phyloP scores from a whole-genome alignment of 2,113 vertebrate genomes.

The Cyrtonyx montezumae region DNA sequence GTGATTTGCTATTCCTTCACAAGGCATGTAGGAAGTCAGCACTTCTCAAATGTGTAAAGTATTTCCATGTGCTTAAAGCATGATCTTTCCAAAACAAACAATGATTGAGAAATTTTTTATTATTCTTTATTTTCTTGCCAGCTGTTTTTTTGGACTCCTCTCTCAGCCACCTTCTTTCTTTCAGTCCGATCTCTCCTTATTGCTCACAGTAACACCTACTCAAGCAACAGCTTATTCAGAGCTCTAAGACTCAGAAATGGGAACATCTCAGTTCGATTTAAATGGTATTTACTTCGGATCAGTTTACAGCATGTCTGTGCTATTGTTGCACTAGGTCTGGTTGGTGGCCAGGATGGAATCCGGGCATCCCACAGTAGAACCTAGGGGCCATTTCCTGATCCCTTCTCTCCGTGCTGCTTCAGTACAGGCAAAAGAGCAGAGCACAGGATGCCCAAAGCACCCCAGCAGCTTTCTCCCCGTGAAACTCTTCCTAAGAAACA shows the following conservation, averaged over 20 bases:
- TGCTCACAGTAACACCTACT: slow-evolving; percentile 71
- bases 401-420: neutral
- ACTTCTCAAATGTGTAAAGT: slow-evolving; percentile 79
- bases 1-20: slow-evolving; percentile 77
- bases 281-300: neutral
- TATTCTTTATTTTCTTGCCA: slow-evolving; percentile 76
- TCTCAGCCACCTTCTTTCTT: slow-evolving; percentile 68
- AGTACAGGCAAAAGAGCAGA: neutral
- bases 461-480: fast-evolving
- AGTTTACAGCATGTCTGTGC: neutral
- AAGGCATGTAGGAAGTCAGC: slow-evolving; percentile 75
- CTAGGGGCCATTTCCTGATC: neutral
- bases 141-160: slow-evolving; percentile 59
- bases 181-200: slow-evolving; percentile 56
- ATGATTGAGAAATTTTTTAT: slow-evolving; percentile 62
- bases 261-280: slow-evolving; percentile 21
- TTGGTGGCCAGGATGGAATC: neutral
- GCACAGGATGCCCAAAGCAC: neutral
- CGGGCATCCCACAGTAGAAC: neutral
- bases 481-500: neutral
- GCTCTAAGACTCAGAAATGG: neutral
- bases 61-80: slow-evolving; percentile 80
- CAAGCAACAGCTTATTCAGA: slow-evolving; percentile 36
- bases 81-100: slow-evolving; percentile 79
- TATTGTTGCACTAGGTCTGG: neutral